Percentiles rank a stretch among this genome's conserved stretches.
Conservation (phyloP, 1,140 invertebrate species). For the Drosophila micromelanica region DNA sequence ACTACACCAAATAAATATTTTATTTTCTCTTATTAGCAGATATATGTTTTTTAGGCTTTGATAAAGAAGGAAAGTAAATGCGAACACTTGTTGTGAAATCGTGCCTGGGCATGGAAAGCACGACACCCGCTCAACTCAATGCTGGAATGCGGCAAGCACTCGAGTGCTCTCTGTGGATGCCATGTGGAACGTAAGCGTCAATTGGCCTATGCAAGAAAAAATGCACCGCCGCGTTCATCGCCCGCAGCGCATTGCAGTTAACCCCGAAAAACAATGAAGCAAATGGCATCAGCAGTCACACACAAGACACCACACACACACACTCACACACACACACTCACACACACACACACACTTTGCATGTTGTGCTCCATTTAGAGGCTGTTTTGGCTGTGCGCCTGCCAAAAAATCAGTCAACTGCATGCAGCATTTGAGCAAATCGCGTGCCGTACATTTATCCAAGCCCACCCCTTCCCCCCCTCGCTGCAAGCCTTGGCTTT, state of each 20-base stretch:
- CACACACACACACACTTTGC: conserved; percentile 29
- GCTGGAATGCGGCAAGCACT: too few relatives aligned
- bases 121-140: too few relatives aligned
- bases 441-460: conserved; percentile 48
- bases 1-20: too few relatives aligned
- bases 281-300: conserved; percentile 51
- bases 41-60: too few relatives aligned
- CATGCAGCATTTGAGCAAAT: conserved; percentile 64
- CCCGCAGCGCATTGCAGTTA: conserved; percentile 77
- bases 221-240: conserved; percentile 24
- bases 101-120: too few relatives aligned
- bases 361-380: conserved; percentile 66
- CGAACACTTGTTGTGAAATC: too few relatives aligned
- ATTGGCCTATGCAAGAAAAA: conserved; percentile 15
- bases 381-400: conserved; percentile 32
- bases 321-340: too few relatives aligned
- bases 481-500: conserved; percentile 22
- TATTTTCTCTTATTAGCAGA: too few relatives aligned
- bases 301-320: conserved; percentile 10
- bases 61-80: too few relatives aligned
- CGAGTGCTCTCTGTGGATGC: conserved; percentile 10
- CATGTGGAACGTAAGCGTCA: conserved; percentile 31
- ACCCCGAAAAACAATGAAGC: conserved; percentile 78
- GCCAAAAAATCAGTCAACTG: conserved; percentile 65
- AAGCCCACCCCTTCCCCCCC: too few relatives aligned